Evolutionary conservation across 92 coral and sea anemone species (phyloP), one percentile per base, ranked within the genome.

Genomic region (Zoanthus sansibaricus): DNA sequence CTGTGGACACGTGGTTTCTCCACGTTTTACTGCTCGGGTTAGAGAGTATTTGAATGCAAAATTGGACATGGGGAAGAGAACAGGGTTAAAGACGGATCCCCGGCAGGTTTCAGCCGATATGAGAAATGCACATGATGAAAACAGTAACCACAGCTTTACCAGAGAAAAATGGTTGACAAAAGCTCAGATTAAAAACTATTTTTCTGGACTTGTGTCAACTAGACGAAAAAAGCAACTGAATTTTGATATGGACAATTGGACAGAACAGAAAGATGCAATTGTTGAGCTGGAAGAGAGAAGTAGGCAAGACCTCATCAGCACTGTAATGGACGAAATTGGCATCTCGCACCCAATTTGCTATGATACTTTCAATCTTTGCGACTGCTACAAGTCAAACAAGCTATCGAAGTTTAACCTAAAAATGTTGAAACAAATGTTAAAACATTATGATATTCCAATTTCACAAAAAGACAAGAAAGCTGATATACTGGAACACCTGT

Each of bases 131-230:
- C 21, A 55, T 47, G 71, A 83, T 45, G 62, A 85, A 31, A 45
- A 72, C 7, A 89, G 84, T 25, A 71, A 86, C 61, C 59, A 86
- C 15, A 73, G 31, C 6, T 84, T 84, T 46, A 4, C 72, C 15
- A 78, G 92, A 77, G 89, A 85, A 56, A 86, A 89, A 21, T 72
- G 90, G 89, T 44, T 89, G 21, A 78, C 86, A 56, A 69, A 76
- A 42, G 55, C 1, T 3, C 92, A 86, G 51, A 74, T 86, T 0
- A n/a, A 78, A 55, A 71, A 80, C 51, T 86, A 71, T 78, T 86
- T 89, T 84, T 86, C 92, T n/a, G 11, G 82, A 77, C 15, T 32
- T 45, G 84, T 83, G 61, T 73, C 86, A 9, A 72, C 83, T 3
- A 90, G 82, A 52, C 79, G 86, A 54, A 87, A 78, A 66, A 45